A percentile compares a stretch with the other conserved stretches of the same genome.
phyloP scores from a whole-genome alignment of 1,140 invertebrate genomes.

The Procambarus clarkii region DNA sequence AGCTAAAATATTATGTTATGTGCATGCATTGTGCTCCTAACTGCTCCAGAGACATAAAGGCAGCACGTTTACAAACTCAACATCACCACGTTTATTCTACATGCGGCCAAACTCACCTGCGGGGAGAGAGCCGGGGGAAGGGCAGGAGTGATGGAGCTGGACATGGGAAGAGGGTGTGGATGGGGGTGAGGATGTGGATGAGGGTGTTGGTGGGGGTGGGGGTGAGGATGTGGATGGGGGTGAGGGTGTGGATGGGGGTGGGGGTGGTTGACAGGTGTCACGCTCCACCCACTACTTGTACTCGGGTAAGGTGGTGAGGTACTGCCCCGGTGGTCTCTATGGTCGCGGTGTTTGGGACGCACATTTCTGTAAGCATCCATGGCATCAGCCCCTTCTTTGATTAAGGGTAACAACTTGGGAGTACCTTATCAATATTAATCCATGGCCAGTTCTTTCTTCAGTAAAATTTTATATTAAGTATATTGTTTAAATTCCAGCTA shows the following conservation, averaged over 20 bases:
- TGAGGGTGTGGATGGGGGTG: slow-evolving; percentile 28
- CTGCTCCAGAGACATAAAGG: background rate
- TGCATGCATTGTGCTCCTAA: background rate
- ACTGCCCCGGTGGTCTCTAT: slow-evolving; percentile 59
- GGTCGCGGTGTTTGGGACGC: slow-evolving; percentile 71
- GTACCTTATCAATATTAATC: background rate
- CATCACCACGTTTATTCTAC: background rate
- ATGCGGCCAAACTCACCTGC: slow-evolving; percentile 51
- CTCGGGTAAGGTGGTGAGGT: slow-evolving; percentile 67
- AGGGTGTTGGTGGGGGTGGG: slow-evolving; percentile 19
- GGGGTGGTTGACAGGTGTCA: slow-evolving; percentile 47
- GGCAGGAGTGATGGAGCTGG: slow-evolving; percentile 49
- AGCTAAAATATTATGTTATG: too few species aligned
- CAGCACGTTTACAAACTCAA: background rate
- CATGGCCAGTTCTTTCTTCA: background rate
- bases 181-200: slow-evolving; percentile 37
- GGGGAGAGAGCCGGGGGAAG: slow-evolving; percentile 64
- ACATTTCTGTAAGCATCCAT: slow-evolving; percentile 56
- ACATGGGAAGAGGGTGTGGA: slow-evolving; percentile 43
- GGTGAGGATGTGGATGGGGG: slow-evolving; percentile 36
- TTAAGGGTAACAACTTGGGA: background rate
- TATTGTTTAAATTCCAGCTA: background rate
- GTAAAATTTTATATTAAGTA: background rate
- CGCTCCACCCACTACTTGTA: slow-evolving; percentile 61
- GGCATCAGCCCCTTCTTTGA: background rate